These are phyloP conservation scores for Drosophila eugracilis DNA, from an alignment of 1,140 invertebrate species.

Conservation along the genomic window DNA sequence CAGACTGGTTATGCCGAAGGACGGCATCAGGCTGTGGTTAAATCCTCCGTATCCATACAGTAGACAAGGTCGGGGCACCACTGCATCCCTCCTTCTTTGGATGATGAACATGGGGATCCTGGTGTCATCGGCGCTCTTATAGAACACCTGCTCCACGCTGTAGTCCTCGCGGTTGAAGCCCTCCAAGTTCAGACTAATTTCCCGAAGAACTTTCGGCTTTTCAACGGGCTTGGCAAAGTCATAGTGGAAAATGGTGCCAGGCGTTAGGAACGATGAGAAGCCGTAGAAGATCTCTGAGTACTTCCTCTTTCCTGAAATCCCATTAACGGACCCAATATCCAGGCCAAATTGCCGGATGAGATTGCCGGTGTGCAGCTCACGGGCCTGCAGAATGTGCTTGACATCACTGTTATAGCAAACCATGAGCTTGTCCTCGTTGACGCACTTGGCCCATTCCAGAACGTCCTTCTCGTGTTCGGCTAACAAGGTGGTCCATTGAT, in stretches of 20 bases:
- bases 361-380: constrained; percentile 90
- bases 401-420: constrained; percentile 97
- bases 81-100: constrained; percentile 89
- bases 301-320: constrained; percentile 93
- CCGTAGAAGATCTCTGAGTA: constrained; percentile 96
- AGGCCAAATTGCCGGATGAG: constrained; percentile 90
- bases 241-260: constrained; percentile 93
- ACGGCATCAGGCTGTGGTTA: constrained; percentile 95
- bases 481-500: constrained; percentile 94
- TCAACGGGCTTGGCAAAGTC: constrained; percentile 90
- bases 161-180: constrained; percentile 93
- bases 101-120: constrained; percentile 99
- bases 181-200: constrained; percentile 91
- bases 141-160: constrained; percentile 96
- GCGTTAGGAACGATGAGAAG: constrained; percentile 97
- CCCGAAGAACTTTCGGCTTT: constrained; percentile 87
- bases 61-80: constrained; percentile 90
- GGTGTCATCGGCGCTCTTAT: constrained; percentile 96
- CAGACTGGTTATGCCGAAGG: constrained; percentile 87
- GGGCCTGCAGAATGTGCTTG: constrained; percentile 94
- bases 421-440: constrained; percentile 94
- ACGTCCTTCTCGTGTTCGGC: constrained; percentile 95
- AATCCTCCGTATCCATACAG: constrained; percentile 99
- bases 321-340: constrained; percentile 93
- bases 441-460: constrained; percentile 93